Evolutionary conservation across 2,113 vertebrate genomes (phyloP).

Genomic region (Myrmecophaga tridactyla): DNA sequence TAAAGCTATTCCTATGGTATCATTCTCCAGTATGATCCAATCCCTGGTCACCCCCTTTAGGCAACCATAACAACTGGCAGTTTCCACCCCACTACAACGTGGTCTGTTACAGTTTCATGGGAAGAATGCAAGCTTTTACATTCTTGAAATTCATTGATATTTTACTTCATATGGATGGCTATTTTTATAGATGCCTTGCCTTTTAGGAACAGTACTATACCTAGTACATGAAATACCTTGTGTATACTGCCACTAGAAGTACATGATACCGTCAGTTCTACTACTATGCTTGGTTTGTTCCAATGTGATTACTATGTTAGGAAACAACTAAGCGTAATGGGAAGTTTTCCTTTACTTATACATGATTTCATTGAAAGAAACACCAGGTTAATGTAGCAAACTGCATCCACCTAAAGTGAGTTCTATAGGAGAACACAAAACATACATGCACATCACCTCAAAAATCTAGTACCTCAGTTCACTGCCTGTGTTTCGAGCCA

Average conservation of each 20-base stretch:
- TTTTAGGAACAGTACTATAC: not conserved
- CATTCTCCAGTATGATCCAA: not conserved
- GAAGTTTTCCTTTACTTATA: not conserved
- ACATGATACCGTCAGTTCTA: not conserved
- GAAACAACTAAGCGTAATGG: not conserved
- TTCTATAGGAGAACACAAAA: not conserved
- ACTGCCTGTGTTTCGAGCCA: not conserved
- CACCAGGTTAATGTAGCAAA: not conserved
- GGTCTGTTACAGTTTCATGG: not conserved
- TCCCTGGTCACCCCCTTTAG: not conserved
- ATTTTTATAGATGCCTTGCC: not conserved
- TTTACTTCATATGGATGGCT: not conserved
- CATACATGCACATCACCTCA: not conserved
- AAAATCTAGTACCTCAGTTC: not conserved
- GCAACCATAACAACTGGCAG: not conserved
- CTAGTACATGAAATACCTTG: not conserved
- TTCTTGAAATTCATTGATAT: constrained; percentile 18
- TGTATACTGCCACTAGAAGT: not conserved
- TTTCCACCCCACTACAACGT: not conserved
- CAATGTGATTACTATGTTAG: not conserved
- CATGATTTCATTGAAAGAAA: not conserved
- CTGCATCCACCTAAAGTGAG: not conserved
- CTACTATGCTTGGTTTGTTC: not conserved
- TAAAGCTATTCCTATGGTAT: not conserved
- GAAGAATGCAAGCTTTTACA: not conserved